Base-by-base conservation (phyloP, 2,797 vertebrate genomes). In the Xyrichtys novacula region DNA sequence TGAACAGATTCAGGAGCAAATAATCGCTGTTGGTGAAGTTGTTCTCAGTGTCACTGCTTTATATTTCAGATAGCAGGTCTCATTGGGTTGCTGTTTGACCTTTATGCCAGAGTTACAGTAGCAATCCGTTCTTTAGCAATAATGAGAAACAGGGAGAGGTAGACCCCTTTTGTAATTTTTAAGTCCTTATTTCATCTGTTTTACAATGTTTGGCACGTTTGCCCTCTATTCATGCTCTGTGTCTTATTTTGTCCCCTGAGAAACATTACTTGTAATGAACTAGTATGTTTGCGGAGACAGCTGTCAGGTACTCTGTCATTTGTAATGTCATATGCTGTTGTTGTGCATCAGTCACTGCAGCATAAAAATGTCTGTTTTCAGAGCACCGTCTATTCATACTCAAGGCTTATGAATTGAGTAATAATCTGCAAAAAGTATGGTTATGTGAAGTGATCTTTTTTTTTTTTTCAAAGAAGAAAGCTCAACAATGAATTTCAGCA, bases 281-380 rank as follows among this genome's bases (percentile, higher is more conserved):
- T 60, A n/a, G n/a, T n/a, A 58, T 81, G 49, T 67, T 77, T 78
- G 80, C 39, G 1, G 63, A 90, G 72, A 70, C 77, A 78, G 80
- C 72, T 78, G 83, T 84, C 89, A 89, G 74, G 67, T 85, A 87
- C 64, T 85, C 52, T 57, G 46, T 67, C 78, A 70, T 80, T 88
- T 87, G 76, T 80, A 71, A 74, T 81, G 81, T 74, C 76, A 62
- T 71, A 70, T 73, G 63, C 49, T 65, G 7, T 22, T 47, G 40
- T 65, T 76, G 63, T 62, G 72, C 80, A 81, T 80, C 32, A 23
- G 53, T 84, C 78, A 72, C 61, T 67, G 49, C 53, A 39, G 66
- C 69, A 68, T 80, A 60, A 71, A 76, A 25, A 53, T 69, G 36
- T 74, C 47, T 84, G 73, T 61, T 80, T 85, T 88, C 79, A 82